A percentile compares a stretch with the other conserved stretches of the same genome.
These are phyloP conservation scores for Nixonia krombeini DNA, from an alignment of 1,140 invertebrate species.

Conservation along the genomic window DNA sequence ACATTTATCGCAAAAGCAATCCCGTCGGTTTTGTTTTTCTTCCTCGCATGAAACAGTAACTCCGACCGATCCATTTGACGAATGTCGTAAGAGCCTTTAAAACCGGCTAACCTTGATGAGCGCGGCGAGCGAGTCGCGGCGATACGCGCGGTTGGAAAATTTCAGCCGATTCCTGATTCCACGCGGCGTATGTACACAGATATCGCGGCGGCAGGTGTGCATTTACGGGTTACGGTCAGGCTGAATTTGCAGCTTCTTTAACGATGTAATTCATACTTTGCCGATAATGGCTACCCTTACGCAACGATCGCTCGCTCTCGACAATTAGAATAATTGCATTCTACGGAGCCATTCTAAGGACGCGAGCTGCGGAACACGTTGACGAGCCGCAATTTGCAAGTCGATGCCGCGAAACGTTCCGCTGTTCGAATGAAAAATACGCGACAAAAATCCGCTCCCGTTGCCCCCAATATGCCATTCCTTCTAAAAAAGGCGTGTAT, in stretches of 20 bases:
- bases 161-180: conserved; percentile 12
- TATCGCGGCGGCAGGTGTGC: conserved; percentile 12
- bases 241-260: conserved; percentile 38
- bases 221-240: conserved; percentile 18
- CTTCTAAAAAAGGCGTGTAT: too few relatives aligned
- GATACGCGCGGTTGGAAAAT: conserved; percentile 12
- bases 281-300: conserved; percentile 58
- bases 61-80: too few relatives aligned
- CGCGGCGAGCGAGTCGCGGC: neutral
- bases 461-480: too few relatives aligned
- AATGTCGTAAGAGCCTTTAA: too few relatives aligned
- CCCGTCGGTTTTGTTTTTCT: too few relatives aligned
- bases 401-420: too few relatives aligned
- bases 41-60: too few relatives aligned
- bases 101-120: neutral
- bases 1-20: too few relatives aligned
- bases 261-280: conserved; percentile 59
- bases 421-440: too few relatives aligned
- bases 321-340: conserved; percentile 62
- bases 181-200: neutral
- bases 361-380: conserved; percentile 39
- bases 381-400: conserved; percentile 50
- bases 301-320: conserved; percentile 48
- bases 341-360: conserved; percentile 45
- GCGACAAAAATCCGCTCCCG: too few relatives aligned